Conservation (phyloP, 2,113 vertebrate species). For the Semnopithecus entellus region DNA sequence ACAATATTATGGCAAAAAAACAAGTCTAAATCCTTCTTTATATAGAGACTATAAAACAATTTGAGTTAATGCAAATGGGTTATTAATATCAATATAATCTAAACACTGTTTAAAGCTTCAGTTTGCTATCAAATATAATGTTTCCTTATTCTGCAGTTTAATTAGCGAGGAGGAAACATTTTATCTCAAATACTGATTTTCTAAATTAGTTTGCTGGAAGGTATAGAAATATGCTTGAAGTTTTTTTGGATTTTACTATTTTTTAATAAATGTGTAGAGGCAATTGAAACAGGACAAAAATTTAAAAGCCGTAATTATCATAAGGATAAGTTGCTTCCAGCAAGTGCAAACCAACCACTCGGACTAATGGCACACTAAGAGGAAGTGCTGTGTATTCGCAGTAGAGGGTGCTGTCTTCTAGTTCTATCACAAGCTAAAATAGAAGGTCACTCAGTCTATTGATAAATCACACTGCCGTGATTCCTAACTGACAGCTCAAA, state of each 20-base stretch:
- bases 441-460: constrained; percentile 99
- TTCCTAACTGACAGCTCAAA: constrained; percentile 99
- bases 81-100: constrained; percentile 62
- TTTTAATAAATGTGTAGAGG: constrained; percentile 51
- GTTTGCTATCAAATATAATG: constrained; percentile 69
- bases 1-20: constrained; percentile 45
- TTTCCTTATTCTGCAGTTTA: constrained; percentile 70
- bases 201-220: constrained; percentile 73
- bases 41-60: constrained; percentile 63
- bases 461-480: constrained; percentile 99
- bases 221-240: constrained; percentile 62
- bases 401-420: constrained; percentile 90
- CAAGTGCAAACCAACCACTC: constrained; percentile 33
- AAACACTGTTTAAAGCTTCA: constrained; percentile 70
- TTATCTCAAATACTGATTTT: constrained; percentile 70
- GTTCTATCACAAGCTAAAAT: constrained; percentile 78
- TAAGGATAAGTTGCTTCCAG: constrained; percentile 49
- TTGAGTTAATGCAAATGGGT: constrained; percentile 36
- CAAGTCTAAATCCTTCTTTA: constrained; percentile 53
- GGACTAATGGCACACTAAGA: neutral
- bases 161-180: constrained; percentile 73
- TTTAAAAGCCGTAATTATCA: constrained; percentile 42
- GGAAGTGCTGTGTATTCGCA: constrained; percentile 62
- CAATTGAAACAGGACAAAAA: constrained; percentile 7
- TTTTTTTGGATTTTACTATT: constrained; percentile 46